Evolutionary conservation across 2,888 invertebrate genomes (phyloP), one percentile per base, ranked within the genome.

Genomic region (Drosophila algonquin): DNA sequence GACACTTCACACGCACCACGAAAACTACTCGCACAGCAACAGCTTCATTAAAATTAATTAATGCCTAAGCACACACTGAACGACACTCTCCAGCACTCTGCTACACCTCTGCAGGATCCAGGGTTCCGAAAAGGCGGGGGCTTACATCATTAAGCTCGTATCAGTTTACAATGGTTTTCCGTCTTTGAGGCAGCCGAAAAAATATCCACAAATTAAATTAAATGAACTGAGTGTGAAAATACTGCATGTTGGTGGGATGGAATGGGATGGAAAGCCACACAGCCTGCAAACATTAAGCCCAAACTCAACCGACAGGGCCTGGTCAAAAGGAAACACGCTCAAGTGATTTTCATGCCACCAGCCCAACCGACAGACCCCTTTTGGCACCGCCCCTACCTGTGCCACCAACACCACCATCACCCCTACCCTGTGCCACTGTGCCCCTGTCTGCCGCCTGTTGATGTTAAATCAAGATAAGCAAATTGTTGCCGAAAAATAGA

Each of bases 1-100:
- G 77, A 79, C 79, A 82, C 77, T 82, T 81, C 75, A 80, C 84
- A 88, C 87, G 78, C 78, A 80, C 77, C 75, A 77, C 40, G 14
- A 40, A 40, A 40, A 40, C 40, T 40, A 40, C 40, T 40, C 7
- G 40, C 40, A 40, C 79, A 81, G 71, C 80, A 88, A 84, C 89
- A 79, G 77, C 79, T 90, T 87, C 89, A 90, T 90, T 90, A 87
- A 87, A 89, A 85, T 79, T 90, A 90, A 89, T 90, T 90, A 89
- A 90, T 89, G 87, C 89, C 73, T 76, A 73, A 75, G 72, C 90
- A 89, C 90, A 90, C 73, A 73, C 76, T 32, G 18, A 35, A 57
- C 27, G 56, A 60, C 35, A 51, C 51, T 53, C 50, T 62, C 70
- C 40, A 24, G 47, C 62, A 50, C 59, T 46, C 47, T 68, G 55